A percentile compares a stretch with the other conserved stretches of the same genome.
Evolutionary conservation across 2,888 invertebrate genomes (phyloP).

Genomic region (Notocelia uddmanniana): DNA sequence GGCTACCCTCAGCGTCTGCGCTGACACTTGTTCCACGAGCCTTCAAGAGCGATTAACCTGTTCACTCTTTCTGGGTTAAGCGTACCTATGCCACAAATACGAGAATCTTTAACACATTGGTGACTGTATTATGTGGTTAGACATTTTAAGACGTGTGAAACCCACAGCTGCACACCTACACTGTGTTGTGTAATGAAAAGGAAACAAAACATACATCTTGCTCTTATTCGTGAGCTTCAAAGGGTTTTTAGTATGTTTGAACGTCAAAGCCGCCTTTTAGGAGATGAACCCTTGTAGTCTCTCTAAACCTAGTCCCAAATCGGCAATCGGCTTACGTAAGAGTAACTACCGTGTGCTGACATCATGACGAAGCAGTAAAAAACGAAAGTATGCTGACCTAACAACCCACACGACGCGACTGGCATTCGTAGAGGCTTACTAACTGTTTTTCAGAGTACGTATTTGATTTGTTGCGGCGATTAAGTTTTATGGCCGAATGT

Average conservation of each 20-base stretch:
- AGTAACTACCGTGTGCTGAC: conserved; percentile 40
- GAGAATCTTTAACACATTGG: conserved; percentile 20
- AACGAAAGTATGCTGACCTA: conserved; percentile 59
- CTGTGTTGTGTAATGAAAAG: not conserved
- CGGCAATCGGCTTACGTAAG: conserved; percentile 36
- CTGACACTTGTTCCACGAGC: conserved; percentile 13
- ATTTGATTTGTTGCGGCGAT: conserved; percentile 41
- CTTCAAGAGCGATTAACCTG: conserved; percentile 39
- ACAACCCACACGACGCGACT: conserved; percentile 50
- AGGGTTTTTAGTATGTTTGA: conserved; percentile 7
- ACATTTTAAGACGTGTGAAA: not conserved
- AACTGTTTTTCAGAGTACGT: conserved; percentile 25
- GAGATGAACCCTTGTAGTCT: conserved; percentile 7
- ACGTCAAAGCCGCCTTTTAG: conserved; percentile 2
- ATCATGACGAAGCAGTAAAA: conserved; percentile 49
- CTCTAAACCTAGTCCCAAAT: conserved; percentile 34
- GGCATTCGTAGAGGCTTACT: conserved; percentile 48
- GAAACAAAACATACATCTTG: not conserved
- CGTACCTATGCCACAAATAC: conserved; percentile 12
- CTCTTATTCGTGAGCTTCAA: not conserved
- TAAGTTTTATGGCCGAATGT: conserved; percentile 33
- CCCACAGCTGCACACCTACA: not conserved
- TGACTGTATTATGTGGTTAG: not conserved
- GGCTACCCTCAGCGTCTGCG: conserved; percentile 14
- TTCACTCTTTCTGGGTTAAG: conserved; percentile 30